Evolutionary conservation across 2,888 invertebrate species (phyloP).

Genomic region (Mamestra brassicae): DNA sequence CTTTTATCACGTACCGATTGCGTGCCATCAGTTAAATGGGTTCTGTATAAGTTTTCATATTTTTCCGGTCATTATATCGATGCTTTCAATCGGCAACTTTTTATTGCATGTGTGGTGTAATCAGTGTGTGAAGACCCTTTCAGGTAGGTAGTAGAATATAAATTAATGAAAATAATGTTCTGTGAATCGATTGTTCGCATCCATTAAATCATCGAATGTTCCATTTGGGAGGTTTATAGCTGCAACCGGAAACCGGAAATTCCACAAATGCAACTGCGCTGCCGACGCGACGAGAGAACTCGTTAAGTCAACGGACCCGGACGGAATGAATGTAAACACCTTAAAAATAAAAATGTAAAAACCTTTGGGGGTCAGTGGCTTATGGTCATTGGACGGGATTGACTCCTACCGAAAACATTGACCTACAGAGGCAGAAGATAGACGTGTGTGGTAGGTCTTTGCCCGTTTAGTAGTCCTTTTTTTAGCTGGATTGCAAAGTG

Average conservation of each 20-base stretch:
- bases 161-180: no score
- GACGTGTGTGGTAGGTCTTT: no score
- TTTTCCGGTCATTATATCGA: conserved; percentile 65
- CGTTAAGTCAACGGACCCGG: background rate
- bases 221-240: background rate
- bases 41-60: conserved; percentile 71
- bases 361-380: background rate
- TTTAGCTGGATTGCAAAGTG: no score
- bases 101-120: conserved; percentile 48
- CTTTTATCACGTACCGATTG: conserved; percentile 71
- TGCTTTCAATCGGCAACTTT: conserved; percentile 62
- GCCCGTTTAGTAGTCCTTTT: no score
- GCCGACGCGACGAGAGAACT: no score
- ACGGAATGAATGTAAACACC: no score
- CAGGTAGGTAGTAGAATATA: background rate
- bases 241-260: background rate
- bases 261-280: background rate
- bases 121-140: conserved; percentile 22
- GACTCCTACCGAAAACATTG: background rate
- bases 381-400: background rate
- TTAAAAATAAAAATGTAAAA: no score
- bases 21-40: conserved; percentile 71
- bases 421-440: background rate
- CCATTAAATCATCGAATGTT: no score
- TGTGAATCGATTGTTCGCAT: no score